These are phyloP conservation scores for Dascyllus trimaculatus DNA, from an alignment of 2,113 vertebrate species.

Conservation along the genomic window DNA sequence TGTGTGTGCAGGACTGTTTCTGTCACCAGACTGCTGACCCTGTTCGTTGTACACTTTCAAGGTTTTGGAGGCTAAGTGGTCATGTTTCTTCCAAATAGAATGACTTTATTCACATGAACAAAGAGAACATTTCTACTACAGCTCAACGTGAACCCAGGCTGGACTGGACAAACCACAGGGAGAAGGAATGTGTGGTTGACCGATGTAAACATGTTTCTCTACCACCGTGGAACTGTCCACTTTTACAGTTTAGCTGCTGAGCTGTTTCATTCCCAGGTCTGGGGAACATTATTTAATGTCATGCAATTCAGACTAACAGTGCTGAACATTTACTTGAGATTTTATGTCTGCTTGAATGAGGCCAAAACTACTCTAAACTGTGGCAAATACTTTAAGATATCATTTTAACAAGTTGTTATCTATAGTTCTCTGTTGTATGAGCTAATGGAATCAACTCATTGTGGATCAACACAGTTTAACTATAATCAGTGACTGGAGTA, in stretches of 20 bases:
- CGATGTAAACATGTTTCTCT: conserved; percentile 42
- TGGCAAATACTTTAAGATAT: conserved; percentile 68
- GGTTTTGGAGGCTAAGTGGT: conserved; percentile 14
- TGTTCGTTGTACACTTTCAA: conserved; percentile 21
- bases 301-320: conserved; percentile 42
- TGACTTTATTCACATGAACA: conserved; percentile 43
- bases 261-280: conserved; percentile 58
- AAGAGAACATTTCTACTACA: conserved; percentile 52
- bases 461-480: conserved; percentile 26
- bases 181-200: conserved; percentile 3
- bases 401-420: conserved; percentile 39
- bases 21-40: conserved; percentile 20
- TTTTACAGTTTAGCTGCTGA: conserved; percentile 73
- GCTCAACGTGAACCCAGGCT: conserved; percentile 28
- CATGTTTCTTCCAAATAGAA: conserved; percentile 48
- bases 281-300: conserved; percentile 50
- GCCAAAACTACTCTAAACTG: conserved; percentile 64
- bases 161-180: conserved; percentile 10
- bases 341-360: conserved; percentile 58
- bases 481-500: conserved; percentile 38
- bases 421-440: conserved; percentile 33
- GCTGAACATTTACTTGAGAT: conserved; percentile 45
- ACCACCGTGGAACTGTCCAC: conserved; percentile 59
- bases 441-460: conserved; percentile 19
- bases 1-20: conserved; percentile 21